These are phyloP conservation scores for Ormia ochracea DNA, from an alignment of 2,888 invertebrate genomes.

Conservation along the genomic window DNA sequence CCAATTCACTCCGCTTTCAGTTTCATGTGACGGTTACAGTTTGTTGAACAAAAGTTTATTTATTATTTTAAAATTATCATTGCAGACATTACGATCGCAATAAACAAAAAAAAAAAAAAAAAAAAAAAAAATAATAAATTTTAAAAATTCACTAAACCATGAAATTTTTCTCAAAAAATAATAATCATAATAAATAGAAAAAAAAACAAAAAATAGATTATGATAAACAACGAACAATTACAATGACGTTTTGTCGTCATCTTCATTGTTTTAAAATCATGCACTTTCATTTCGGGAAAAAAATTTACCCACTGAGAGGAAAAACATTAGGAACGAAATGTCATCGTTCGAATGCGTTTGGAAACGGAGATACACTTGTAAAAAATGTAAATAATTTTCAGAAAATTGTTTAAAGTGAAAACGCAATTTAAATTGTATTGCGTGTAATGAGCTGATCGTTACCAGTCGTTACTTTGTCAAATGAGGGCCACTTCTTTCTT, in stretches of 20 bases:
- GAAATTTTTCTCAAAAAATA: too few relatives aligned
- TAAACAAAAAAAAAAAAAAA: too few relatives aligned
- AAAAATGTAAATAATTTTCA: neutral
- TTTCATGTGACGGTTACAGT: slow-evolving; percentile 60
- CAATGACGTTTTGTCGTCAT: slow-evolving; percentile 55
- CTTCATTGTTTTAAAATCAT: slow-evolving; percentile 54
- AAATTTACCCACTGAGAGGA: slow-evolving; percentile 35
- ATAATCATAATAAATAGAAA: too few relatives aligned
- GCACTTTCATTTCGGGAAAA: slow-evolving; percentile 29
- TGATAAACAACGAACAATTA: slow-evolving; percentile 58
- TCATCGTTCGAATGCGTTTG: neutral
- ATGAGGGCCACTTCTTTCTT: too few relatives aligned
- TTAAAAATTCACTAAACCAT: slow-evolving; percentile 57
- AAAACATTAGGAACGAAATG: neutral
- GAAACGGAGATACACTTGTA: neutral
- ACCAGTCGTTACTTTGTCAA: too few relatives aligned
- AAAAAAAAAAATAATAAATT: slow-evolving; percentile 53
- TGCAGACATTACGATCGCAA: slow-evolving; percentile 44
- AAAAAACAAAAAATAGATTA: slow-evolving; percentile 26
- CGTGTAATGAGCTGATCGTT: too few relatives aligned
- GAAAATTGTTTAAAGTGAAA: too few relatives aligned
- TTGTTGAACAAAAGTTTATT: slow-evolving; percentile 37
- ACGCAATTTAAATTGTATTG: too few relatives aligned
- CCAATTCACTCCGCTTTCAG: neutral
- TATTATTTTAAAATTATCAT: slow-evolving; percentile 3